Evolutionary conservation across 2,797 vertebrate genomes (phyloP), one percentile per base, ranked within the genome.

Genomic region (Labeo calbasu): DNA sequence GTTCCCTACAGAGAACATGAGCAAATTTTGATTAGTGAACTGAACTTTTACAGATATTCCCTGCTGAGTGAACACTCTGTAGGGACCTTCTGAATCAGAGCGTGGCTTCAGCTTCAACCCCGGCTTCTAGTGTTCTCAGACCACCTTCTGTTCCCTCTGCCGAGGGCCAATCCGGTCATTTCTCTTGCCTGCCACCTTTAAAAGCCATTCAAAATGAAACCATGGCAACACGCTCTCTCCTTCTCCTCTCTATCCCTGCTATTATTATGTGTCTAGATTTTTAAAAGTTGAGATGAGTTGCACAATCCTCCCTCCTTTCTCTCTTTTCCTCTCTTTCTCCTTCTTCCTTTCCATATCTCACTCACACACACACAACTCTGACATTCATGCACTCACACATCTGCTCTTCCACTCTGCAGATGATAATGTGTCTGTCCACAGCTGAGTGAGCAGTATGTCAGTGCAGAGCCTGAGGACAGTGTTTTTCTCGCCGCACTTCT

Each of bases 191-290:
- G 51, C 66, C 78, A 77, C 84, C 81, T 87, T 87, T 73, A 85
- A 87, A 88, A 77, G 71, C 79, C 76, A 57, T 87, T 87, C 82
- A 84, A 86, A 84, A 88, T 88, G 88, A 92, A 91, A 93, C 92
- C 93, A 92, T 92, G 89, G 90, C 89, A 92, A 92, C 90, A 46
- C 83, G 71, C 83, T 28, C 23, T 79, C 19, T 72, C 17, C 55
- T 19, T 68, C 51, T 15, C 71, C 50, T 40, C 15, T 57, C 53
- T 50, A 51, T 48, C 40, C 53, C 40, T 36, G 73, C 77, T 79
- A 50, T 86, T 78, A 79, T 79, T 72, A 79, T 79, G 51, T 72
- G 43, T 19, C 25, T 23, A 61, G 82, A 79, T 79, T 79, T 21
- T 84, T 71, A 71, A 69, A 79, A 79, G 76, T 61, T 78, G 25